Percentiles rank a stretch among this genome's conserved stretches.
phyloP scores from a whole-genome alignment of 2,888 invertebrate genomes.

The Aspidiotus destructor region DNA sequence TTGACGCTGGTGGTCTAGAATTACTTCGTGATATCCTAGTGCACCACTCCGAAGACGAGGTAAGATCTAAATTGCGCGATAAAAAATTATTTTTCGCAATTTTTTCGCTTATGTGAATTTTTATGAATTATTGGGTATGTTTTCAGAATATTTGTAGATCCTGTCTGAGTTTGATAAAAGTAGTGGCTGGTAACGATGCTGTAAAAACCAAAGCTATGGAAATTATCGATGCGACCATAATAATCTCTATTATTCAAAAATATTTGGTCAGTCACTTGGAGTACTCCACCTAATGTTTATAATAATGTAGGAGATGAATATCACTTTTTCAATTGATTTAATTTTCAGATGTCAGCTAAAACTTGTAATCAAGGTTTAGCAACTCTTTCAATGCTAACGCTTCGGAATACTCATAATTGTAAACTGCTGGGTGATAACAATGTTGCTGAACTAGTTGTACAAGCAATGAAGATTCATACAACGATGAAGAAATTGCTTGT shows the following conservation, averaged over 20 bases:
- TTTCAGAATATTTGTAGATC: conserved; percentile 15
- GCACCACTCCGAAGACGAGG: conserved; percentile 17
- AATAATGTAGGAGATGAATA: background rate
- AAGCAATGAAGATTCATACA: conserved; percentile 33
- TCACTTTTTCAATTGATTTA: conserved; percentile 10
- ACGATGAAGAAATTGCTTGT: conserved; percentile 29
- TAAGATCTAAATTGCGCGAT: background rate
- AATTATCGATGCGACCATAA: conserved; percentile 29
- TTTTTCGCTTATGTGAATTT: background rate
- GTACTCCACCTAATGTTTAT: too few species aligned
- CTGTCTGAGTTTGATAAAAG: conserved; percentile 30
- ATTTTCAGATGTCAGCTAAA: conserved; percentile 10
- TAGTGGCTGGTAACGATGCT: conserved; percentile 34
- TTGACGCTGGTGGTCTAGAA: conserved; percentile 30
- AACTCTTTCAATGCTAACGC: conserved; percentile 13
- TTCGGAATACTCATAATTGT: conserved; percentile 20
- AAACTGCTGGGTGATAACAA: conserved; percentile 22
- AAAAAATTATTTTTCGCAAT: background rate
- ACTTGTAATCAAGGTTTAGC: conserved; percentile 14
- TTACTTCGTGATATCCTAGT: conserved; percentile 23
- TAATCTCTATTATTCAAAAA: conserved; percentile 27
- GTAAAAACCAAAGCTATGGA: conserved; percentile 34
- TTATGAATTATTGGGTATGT: background rate
- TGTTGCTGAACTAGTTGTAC: conserved; percentile 33
- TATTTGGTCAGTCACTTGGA: conserved; percentile 19